Conservation (phyloP, 2,888 invertebrate species). For the Ochropacha duplaris region DNA sequence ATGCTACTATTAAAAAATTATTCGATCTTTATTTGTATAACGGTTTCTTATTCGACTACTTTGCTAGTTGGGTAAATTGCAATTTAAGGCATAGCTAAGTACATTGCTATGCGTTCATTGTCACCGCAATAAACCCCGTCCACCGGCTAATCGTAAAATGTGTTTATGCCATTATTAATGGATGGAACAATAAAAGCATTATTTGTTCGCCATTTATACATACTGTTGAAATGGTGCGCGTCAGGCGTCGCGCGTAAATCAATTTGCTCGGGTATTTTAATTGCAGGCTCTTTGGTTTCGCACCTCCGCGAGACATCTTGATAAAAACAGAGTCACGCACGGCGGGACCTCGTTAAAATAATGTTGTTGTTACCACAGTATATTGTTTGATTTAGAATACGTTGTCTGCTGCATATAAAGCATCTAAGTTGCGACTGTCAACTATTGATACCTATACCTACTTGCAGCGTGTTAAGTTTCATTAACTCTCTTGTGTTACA, state of each 20-base stretch:
- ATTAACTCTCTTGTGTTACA: neutral
- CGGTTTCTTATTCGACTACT: no score
- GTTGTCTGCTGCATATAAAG: constrained; percentile 18
- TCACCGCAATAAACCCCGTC: constrained; percentile 5
- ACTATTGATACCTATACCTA: neutral
- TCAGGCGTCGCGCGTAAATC: constrained; percentile 42
- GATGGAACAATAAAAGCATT: constrained; percentile 32
- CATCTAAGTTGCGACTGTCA: constrained; percentile 11
- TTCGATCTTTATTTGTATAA: no score
- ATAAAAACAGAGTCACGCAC: constrained; percentile 48
- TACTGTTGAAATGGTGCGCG: constrained; percentile 10
- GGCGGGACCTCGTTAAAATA: constrained; percentile 45
- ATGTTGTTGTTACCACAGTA: constrained; percentile 42
- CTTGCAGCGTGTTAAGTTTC: neutral
- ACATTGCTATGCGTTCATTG: constrained; percentile 2
- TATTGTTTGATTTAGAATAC: constrained; percentile 45
- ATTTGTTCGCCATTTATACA: constrained; percentile 24
- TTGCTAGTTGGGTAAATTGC: no score
- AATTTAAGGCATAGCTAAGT: neutral
- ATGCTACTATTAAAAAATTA: no score
- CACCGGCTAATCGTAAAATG: constrained; percentile 33
- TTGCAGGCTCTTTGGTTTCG: constrained; percentile 51
- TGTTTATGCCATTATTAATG: constrained; percentile 41
- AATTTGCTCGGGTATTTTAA: constrained; percentile 51
- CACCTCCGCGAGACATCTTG: constrained; percentile 49